These are phyloP conservation scores for Ammospiza maritima DNA, from an alignment of 2,797 vertebrate species.

Conservation along the genomic window DNA sequence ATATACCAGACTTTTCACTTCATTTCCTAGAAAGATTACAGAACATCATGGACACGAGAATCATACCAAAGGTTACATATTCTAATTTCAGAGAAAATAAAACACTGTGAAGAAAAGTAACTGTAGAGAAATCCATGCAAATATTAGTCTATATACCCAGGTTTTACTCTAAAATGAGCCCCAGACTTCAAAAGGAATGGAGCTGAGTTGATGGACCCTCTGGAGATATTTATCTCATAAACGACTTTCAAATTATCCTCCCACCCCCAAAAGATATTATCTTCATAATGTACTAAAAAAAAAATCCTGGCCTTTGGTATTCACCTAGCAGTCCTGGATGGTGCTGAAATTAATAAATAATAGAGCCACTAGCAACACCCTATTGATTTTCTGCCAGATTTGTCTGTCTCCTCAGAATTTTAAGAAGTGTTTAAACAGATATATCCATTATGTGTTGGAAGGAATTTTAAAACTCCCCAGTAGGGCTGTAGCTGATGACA, in stretches of 20 bases:
- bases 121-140: background rate
- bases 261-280: background rate
- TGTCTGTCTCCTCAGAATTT: conserved; percentile 60
- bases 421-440: conserved; percentile 65
- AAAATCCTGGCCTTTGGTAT: background rate
- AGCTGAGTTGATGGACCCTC: background rate
- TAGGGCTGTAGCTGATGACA: conserved; percentile 44
- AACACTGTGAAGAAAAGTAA: background rate
- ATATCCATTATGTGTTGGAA: conserved; percentile 61
- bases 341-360: conserved; percentile 65
- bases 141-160: background rate
- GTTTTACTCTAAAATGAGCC: background rate
- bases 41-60: background rate
- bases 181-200: background rate
- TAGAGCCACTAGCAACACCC: conserved; percentile 39
- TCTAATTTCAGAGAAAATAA: conserved; percentile 21
- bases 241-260: conserved; percentile 10
- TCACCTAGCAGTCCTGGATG: background rate
- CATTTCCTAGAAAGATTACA: conserved; percentile 34
- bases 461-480: conserved; percentile 55
- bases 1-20: conserved; percentile 24
- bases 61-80: background rate
- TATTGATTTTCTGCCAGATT: conserved; percentile 63
- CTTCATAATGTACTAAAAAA: background rate
- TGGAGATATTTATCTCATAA: background rate